Evolutionary conservation across 92 coral and sea anemone species (phyloP), one percentile per base, ranked within the genome.

Genomic region (Bergia puertoricense): DNA sequence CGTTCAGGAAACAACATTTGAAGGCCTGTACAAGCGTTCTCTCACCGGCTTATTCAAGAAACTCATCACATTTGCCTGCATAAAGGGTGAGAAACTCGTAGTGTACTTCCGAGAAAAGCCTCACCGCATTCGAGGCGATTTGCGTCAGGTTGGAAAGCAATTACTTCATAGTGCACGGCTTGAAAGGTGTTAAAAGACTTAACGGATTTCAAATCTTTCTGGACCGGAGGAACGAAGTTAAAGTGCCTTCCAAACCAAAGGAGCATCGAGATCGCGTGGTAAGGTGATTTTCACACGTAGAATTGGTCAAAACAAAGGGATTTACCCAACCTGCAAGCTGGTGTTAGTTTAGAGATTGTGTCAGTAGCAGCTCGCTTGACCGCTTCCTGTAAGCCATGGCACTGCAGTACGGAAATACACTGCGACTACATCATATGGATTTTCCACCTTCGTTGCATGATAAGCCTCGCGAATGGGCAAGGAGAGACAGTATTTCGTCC

Each of bases 341-440:
- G 85, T 80, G 38, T 57, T 37, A 16, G 22, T 18, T 30, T 7
- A 36, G 36, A 22, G 16, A 8, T 54, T 62, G 69, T 18, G 69
- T 62, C 20, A 62, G 69, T 20, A 3, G 69, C 30, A 62, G 69
- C 8, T 62, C 69, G 37, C 45, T 18, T 41, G 38, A 84, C 79
- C 30, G 30, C 30, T 84, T 71, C 79, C 87, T 84, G 87, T 84
- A 65, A 38, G 77, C 20, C 2, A 95, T 95, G 98, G 89, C 94
- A 39, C 90, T 93, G 20, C 98, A 91, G 81, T 95, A 90, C 87
- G 94, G 96, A 36, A 93, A 85, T 62, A 95, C 98, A 15, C 90
- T 92, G 82, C 85, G 98, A 40, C 91, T 95, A 6, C 90, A 94
- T 85, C 98, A 95, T 79, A 91, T 95, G 78, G 96, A 95, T 81